These are phyloP conservation scores for Aldabrachelys gigantea DNA, from an alignment of 2,113 vertebrate genomes.

Conservation along the genomic window DNA sequence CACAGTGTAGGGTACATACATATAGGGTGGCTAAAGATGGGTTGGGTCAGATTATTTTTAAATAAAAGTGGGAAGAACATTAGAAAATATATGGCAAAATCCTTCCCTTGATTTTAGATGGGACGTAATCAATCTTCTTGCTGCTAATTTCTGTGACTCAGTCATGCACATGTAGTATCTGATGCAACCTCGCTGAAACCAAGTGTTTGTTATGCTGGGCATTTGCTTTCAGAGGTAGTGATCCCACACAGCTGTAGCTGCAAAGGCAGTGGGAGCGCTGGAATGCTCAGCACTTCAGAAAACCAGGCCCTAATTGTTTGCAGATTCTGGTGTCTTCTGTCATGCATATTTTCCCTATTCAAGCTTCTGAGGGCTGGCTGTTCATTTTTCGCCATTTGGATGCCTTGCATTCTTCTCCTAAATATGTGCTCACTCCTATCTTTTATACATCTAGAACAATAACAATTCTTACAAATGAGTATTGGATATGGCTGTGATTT, in stretches of 20 bases:
- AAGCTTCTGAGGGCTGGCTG: fast-evolving
- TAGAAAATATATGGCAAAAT: not conserved
- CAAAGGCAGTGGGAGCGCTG: not conserved
- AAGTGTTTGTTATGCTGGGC: not conserved
- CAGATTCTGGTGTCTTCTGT: not conserved
- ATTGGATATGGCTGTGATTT: fast-evolving
- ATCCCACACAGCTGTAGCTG: too few species aligned
- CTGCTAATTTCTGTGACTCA: not conserved
- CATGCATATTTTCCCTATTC: not conserved
- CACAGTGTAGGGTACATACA: not conserved
- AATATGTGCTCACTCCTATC: not conserved
- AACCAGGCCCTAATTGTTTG: fast-evolving
- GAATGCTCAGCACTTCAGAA: not conserved
- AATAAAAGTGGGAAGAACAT: not conserved
- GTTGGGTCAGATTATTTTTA: not conserved
- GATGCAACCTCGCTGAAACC: not conserved
- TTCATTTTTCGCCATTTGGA: fast-evolving
- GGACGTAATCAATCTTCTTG: not conserved
- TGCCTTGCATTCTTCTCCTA: not conserved
- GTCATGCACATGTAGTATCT: too few species aligned
- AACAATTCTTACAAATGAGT: not conserved
- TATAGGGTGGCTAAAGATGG: not conserved
- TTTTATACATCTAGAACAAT: not conserved
- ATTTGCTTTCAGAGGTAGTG: not conserved
- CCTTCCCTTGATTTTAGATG: not conserved